Conservation (phyloP, 1,140 invertebrate species). For the Hypsibius dujardini region DNA sequence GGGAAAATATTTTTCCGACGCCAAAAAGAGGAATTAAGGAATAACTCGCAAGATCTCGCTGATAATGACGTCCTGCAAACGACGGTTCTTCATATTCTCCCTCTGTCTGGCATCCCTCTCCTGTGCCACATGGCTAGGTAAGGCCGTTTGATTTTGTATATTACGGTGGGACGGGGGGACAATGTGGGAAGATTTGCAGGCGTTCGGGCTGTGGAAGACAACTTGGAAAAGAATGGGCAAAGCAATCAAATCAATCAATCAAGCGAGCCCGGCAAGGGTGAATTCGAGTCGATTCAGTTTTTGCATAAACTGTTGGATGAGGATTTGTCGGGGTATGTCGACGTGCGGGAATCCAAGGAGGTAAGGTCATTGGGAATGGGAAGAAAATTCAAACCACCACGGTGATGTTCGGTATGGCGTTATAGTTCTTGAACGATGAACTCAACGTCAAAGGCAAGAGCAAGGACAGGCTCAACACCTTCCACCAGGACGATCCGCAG, state of each 20-base stretch:
- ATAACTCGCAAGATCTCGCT: no score
- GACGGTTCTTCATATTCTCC: no score
- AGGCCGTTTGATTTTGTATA: no score
- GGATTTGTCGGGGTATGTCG: neutral
- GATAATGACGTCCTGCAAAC: no score
- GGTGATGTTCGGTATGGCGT: neutral
- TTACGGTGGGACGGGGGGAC: no score
- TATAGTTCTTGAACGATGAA: constrained; percentile 14
- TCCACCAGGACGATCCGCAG: constrained; percentile 9
- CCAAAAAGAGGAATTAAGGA: no score
- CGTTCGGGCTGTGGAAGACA: no score
- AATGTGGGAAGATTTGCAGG: no score
- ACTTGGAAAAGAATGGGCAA: no score
- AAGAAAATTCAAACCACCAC: neutral
- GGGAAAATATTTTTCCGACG: no score
- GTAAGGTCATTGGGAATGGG: neutral
- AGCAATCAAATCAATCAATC: neutral
- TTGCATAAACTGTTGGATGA: constrained; percentile 5
- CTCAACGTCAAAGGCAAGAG: constrained; percentile 13
- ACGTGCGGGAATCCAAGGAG: neutral
- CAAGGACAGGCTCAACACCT: neutral
- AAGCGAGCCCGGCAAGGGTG: neutral
- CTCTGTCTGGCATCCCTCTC: no score
- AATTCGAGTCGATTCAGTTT: neutral
- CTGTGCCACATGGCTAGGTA: no score